phyloP scores from a whole-genome alignment of 2,797 vertebrate genomes.

The Myotis myotis region DNA sequence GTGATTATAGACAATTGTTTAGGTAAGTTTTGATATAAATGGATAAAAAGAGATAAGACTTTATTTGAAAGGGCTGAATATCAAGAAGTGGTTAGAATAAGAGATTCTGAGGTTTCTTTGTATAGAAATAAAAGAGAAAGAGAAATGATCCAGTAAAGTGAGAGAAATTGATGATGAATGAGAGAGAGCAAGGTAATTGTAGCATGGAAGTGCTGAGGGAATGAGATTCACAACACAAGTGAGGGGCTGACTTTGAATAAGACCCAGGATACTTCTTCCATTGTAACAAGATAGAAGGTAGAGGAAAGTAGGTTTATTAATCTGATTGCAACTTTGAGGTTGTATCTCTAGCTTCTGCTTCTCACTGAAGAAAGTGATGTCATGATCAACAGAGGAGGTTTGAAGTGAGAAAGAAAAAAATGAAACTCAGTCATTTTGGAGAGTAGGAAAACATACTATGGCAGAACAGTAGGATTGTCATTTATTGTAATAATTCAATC shows the following conservation, averaged over 20 bases:
- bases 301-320: not conserved
- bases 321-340: not conserved
- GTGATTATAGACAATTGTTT: not conserved
- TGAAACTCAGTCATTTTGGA: not conserved
- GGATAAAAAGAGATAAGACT: not conserved
- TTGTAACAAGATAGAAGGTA: not conserved
- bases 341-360: conserved; percentile 15
- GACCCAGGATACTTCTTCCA: not conserved
- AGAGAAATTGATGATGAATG: not conserved
- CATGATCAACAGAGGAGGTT: not conserved
- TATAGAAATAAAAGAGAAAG: not conserved
- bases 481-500: not conserved
- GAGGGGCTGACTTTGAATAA: not conserved
- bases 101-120: not conserved
- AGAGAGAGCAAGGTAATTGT: not conserved
- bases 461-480: not conserved
- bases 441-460: not conserved
- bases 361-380: not conserved
- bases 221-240: not conserved
- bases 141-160: not conserved
- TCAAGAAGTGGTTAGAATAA: not conserved
- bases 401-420: not conserved
- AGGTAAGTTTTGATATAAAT: not conserved
- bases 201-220: not conserved
- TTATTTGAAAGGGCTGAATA: not conserved